Evolutionary conservation across 2,113 vertebrate species (phyloP).

Genomic region (Formicarius rufipectus): DNA sequence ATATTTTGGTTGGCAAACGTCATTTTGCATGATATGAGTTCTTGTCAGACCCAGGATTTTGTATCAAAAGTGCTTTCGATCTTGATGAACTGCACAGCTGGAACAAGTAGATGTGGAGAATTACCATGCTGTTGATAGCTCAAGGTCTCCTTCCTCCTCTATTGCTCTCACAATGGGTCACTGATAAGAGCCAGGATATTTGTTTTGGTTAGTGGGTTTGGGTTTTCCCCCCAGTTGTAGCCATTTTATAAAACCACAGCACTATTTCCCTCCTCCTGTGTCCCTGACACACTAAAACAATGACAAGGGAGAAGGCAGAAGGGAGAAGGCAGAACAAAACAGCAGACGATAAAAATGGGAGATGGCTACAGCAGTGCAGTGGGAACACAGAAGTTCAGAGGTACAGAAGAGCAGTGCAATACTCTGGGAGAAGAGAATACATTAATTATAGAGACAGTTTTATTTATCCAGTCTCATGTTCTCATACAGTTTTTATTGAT

Average conservation of each 20-base stretch:
- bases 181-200: not conserved
- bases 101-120: not conserved
- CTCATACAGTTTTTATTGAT: conserved; percentile 29
- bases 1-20: not conserved
- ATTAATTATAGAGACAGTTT: conserved; percentile 18
- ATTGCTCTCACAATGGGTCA: not conserved
- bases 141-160: not conserved
- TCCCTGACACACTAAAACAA: not conserved
- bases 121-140: not conserved
- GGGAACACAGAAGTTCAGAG: not conserved
- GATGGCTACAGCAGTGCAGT: not conserved
- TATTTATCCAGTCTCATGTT: not conserved
- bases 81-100: not conserved
- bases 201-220: not conserved
- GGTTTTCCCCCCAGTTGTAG: not conserved
- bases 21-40: not conserved
- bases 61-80: not conserved
- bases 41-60: not conserved
- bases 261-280: not conserved
- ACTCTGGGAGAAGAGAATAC: not conserved
- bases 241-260: not conserved
- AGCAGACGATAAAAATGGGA: not conserved
- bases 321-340: not conserved
- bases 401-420: not conserved
- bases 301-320: not conserved